phyloP scores from a whole-genome alignment of 2,797 vertebrate species.

The Lycodopsis pacificus region DNA sequence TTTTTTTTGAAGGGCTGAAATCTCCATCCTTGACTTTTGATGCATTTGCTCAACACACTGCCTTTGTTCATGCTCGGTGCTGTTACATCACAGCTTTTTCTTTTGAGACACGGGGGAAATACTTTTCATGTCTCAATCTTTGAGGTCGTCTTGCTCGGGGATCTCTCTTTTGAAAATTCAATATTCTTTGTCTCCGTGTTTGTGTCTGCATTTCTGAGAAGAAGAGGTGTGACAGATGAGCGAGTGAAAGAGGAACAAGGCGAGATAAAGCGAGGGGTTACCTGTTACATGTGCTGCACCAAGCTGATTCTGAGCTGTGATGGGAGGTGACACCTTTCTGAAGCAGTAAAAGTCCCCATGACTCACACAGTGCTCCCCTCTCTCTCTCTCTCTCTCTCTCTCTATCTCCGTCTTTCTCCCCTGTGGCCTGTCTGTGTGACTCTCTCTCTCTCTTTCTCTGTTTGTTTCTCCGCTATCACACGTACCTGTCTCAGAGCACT shows the following conservation, averaged over 20 bases:
- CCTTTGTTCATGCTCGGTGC: constrained; percentile 31
- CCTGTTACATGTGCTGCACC: constrained; percentile 54
- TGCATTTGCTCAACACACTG: constrained; percentile 31
- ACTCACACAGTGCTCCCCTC: constrained; percentile 66
- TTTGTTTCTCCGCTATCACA: constrained; percentile 59
- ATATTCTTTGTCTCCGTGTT: constrained; percentile 30
- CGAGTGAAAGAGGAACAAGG: constrained; percentile 19
- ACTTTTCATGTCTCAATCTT: constrained; percentile 39
- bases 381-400: constrained; percentile 22
- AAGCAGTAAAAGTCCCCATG: constrained; percentile 75
- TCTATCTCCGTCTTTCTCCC: constrained; percentile 37
- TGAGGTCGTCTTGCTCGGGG: constrained; percentile 23
- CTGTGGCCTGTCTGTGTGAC: constrained; percentile 40
- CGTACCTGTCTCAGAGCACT: constrained; percentile 55
- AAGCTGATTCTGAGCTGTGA: constrained; percentile 67
- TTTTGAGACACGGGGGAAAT: constrained; percentile 22
- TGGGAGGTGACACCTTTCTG: constrained; percentile 79
- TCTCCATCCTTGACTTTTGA: constrained; percentile 55
- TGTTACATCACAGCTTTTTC: constrained; percentile 15
- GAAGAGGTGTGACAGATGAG: constrained; percentile 25
- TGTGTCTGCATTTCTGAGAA: constrained; percentile 24
- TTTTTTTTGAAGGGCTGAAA: constrained; percentile 21
- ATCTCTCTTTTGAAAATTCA: constrained; percentile 40
- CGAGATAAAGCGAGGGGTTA: constrained; percentile 45
- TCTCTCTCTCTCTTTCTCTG: constrained; percentile 32